Conservation (phyloP, 2,797 vertebrate species). For the Taeniopygia guttata region DNA sequence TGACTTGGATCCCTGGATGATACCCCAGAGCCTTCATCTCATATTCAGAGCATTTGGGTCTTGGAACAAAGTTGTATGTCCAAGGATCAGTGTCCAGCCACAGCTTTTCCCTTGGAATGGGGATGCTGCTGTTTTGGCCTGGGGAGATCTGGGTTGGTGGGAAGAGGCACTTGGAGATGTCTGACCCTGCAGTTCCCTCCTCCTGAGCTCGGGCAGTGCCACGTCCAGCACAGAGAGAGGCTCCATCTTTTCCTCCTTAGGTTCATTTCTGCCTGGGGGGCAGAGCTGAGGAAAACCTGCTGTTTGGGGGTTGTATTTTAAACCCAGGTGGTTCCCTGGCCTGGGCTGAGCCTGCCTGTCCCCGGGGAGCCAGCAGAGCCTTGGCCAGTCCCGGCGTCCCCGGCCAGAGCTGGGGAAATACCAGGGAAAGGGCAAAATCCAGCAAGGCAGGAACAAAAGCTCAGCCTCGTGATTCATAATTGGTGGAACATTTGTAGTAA, state of each 20-base stretch:
- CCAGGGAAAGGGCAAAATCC: conserved; percentile 39
- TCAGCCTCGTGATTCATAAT: conserved; percentile 51
- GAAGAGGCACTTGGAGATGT: background rate
- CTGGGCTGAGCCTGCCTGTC: background rate
- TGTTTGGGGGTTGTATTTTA: rapidly evolving
- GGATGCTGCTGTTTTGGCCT: background rate
- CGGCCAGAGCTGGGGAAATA: background rate
- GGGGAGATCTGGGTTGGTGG: background rate
- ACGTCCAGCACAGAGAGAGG: rapidly evolving
- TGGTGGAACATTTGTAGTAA: conserved; percentile 54
- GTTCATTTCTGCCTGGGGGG: background rate
- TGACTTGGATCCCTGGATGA: background rate
- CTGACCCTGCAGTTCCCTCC: rapidly evolving
- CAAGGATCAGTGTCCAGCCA: background rate
- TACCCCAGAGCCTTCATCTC: background rate
- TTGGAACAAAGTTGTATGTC: background rate
- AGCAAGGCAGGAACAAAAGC: conserved; percentile 31
- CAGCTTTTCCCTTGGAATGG: background rate
- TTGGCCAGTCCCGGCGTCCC: background rate
- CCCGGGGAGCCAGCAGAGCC: background rate
- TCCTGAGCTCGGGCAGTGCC: background rate
- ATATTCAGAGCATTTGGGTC: background rate
- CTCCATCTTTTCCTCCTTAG: rapidly evolving
- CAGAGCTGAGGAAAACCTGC: background rate
- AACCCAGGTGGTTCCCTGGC: background rate